Evolutionary conservation across 2,888 invertebrate genomes (phyloP), one percentile per base, ranked within the genome.

Genomic region (Aromia moschata): DNA sequence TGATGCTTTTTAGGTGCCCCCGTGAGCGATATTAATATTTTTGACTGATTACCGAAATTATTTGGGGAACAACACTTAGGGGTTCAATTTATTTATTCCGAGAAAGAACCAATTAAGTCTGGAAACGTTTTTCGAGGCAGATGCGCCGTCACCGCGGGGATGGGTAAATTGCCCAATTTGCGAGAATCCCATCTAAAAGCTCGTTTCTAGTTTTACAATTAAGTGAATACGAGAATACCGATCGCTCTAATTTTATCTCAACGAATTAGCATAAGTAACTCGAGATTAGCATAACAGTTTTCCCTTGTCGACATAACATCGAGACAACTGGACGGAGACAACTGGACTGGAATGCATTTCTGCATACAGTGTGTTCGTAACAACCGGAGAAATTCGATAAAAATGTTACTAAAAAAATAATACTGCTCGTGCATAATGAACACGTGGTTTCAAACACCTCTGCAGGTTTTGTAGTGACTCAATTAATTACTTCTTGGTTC

Each of bases 121-220:
- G 63, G 16, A 62, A 64, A 64, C 67, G 61, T 67, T 67, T 55
- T 58, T 58, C 64, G 64, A 65, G n/a, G n/a, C 67, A 67, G 65
- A 67, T 67, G 65, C 62, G 67, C 63, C 62, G 49, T 51, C 60
- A n/a, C n/a, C n/a, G n/a, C n/a, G 49, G 58, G 65, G 61, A 56
- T 64, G 56, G 43, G 44, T 57, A 64, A 68, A 68, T 64, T 66
- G 61, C 62, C 60, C 66, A 64, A 68, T 68, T 68, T 68, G 64
- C 68, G 66, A 62, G 66, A 61, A 65, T 61, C 60, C 49, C 62
- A 55, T 60, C 60, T 64, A 60, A 64, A 52, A 46, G 66, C 62
- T 59, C 57, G 64, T 62, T 62, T 61, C 59, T 62, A 64, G 67
- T 64, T 60, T 43, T 57, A 57, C 63, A 67, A 64, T 67, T 61